Evolutionary conservation across 2,113 vertebrate genomes (phyloP).

Genomic region (Marcusenius ussheri): DNA sequence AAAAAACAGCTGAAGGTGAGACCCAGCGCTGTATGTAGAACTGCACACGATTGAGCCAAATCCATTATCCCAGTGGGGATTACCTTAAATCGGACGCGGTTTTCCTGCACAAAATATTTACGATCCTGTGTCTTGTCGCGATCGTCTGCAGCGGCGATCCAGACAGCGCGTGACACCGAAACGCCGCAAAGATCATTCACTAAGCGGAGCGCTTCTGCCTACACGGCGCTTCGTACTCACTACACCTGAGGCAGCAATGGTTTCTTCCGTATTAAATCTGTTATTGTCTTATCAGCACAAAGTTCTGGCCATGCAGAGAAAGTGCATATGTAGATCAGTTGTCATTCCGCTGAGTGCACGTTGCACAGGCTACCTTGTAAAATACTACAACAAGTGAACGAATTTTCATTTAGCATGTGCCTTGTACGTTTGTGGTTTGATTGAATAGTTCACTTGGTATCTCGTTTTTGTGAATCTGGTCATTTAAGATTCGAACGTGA

Average conservation of each 20-base stretch:
- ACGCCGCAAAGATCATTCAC: not conserved
- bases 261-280: constrained; percentile 59
- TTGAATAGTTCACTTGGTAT: not conserved
- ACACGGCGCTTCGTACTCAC: not conserved
- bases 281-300: constrained; percentile 67
- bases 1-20: constrained; percentile 67
- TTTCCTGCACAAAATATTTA: not conserved
- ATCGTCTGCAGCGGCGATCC: not conserved
- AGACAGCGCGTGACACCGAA: not conserved
- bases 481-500: not conserved
- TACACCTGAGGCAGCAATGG: constrained; percentile 47
- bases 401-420: not conserved
- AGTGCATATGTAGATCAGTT: not conserved
- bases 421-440: not conserved
- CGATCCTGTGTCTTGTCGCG: not conserved
- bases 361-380: not conserved
- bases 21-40: constrained; percentile 65
- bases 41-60: constrained; percentile 64
- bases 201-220: not conserved
- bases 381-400: not conserved
- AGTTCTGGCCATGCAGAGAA: constrained; percentile 64
- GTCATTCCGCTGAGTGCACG: not conserved
- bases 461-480: not conserved
- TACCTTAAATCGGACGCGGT: constrained; percentile 7
- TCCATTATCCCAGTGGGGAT: constrained; percentile 49